Conservation (phyloP, 1,140 invertebrate species). For the Vanessa atalanta region DNA sequence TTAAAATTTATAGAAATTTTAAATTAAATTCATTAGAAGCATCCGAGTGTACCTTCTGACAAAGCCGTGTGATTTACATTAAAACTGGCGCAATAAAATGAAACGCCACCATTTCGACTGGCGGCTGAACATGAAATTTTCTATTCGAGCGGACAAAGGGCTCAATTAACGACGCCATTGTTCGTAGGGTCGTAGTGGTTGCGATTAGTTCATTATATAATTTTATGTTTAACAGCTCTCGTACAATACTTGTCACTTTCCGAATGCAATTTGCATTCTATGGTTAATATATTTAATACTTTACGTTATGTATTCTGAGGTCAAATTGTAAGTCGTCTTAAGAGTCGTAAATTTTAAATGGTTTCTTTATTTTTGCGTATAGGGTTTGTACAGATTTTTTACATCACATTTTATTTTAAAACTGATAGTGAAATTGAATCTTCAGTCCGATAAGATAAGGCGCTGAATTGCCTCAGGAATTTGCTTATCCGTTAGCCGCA, state of each 20-base stretch:
- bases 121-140: conserved; percentile 74
- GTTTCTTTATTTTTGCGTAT: neutral
- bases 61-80: conserved; percentile 71
- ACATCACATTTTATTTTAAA: neutral
- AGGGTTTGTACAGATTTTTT: neutral
- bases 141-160: conserved; percentile 75
- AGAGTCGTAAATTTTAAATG: too few species aligned
- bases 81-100: conserved; percentile 64
- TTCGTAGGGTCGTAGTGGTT: conserved; percentile 56
- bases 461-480: neutral
- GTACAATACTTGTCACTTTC: conserved; percentile 44
- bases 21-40: conserved; percentile 28
- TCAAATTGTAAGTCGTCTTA: neutral
- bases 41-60: conserved; percentile 38
- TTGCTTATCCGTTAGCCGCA: too few species aligned
- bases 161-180: conserved; percentile 74
- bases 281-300: conserved; percentile 25
- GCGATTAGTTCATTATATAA: conserved; percentile 78
- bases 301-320: neutral
- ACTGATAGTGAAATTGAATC: neutral
- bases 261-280: conserved; percentile 19
- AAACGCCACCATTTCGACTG: conserved; percentile 60
- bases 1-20: conserved; percentile 23
- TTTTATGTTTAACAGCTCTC: conserved; percentile 61
- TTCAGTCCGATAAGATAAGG: neutral